Evolutionary conservation across 1,140 invertebrate species (phyloP), one percentile per base, ranked within the genome.

Genomic region (Plectus sambesii): DNA sequence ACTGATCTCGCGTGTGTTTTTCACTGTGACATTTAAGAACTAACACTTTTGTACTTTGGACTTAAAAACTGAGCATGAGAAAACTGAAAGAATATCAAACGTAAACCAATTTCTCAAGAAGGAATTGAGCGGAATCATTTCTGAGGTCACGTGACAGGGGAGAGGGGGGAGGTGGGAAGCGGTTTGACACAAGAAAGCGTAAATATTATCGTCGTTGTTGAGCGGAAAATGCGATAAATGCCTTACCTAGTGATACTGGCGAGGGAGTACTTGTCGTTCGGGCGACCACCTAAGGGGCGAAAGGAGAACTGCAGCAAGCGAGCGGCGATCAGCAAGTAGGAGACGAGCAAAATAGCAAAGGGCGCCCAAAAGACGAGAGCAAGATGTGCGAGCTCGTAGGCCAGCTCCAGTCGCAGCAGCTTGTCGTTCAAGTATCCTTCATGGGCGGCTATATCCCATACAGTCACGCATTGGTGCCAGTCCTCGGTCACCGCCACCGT

Each of bases 391-490:
- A 62, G 36, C 36, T 62, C 60, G 44, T 62, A 62, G 33, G 39
- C 29, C 19, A 62, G n/a, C 26, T 60, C 43, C 23, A 23, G 25
- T n/a, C 35, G 53, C 55, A 49, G 41, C 22, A 44, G 30, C n/a
- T 25, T 20, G 6, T 42, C 41, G 6, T 17, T 19, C 2, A 29
- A 42, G 27, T 42, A 15, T 20, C 33, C 17, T 8, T 9, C 6
- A 20, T 42, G 41, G 17, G 41, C 22, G n/a, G 41, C 41, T 19
- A 42, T 42, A 25, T 55, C 37, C 54, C 63, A 63, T 41, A 63
- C 51, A 24, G 62, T 63, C 5, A 59, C 59, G 47, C 61, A 63
- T 40, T 63, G 61, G 17, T 52, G 29, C 51, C 51, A 66, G 8
- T 39, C 40, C 3, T 53, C 24, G 3, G 29, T 27, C 8, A 60